Base-by-base conservation (phyloP, 2,888 invertebrate genomes). In the Myopa tessellatipennis region DNA sequence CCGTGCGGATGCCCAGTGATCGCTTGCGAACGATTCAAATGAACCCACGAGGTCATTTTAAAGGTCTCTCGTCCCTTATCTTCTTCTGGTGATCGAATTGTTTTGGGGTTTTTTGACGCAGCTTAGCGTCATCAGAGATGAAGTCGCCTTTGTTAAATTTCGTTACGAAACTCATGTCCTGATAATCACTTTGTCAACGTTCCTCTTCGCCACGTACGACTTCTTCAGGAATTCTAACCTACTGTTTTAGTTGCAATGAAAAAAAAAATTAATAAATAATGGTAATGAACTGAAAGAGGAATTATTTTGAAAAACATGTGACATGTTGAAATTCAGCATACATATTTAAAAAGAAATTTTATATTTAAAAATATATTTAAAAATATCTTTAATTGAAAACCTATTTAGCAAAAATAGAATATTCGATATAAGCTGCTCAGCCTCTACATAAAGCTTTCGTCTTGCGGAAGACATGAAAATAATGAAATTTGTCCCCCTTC, bases 121-220 rank as follows among this genome's bases (percentile, higher is more conserved):
- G 90, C 89, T 98, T 98, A 55, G 97, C 98, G 90, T 98, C 98
- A 5, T 98, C 95, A 4, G 98, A 96, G 85, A 98, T 98, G 88
- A 98, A 98, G 85, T 97, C 96, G 82, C 96, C 95, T 90, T 96
- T 96, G 76, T 94, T 93, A 84, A 96, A 95, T 87, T 96, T 95
- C 76, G 95, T 95, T 14, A 97, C 93, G 89, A 98, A 98, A 89
- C 98, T 98, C 90, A 98, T 92, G 6, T 95, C 95, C 90, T 97
- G 96, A 88, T 95, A 94, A 80, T 95, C 95, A 85, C 92, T 93
- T 88, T 97, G 96, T 0, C 96, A 96, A 74, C 96, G 91, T 88
- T 98, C 98, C 87, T 98, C 97, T 87, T 98, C 98, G 16, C 96
- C 97, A 34, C 97, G 92, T 16, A 98, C 94, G 77, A 96, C 90